These are phyloP conservation scores for Trogon surrucura DNA, from an alignment of 2,113 vertebrate genomes.

Conservation along the genomic window DNA sequence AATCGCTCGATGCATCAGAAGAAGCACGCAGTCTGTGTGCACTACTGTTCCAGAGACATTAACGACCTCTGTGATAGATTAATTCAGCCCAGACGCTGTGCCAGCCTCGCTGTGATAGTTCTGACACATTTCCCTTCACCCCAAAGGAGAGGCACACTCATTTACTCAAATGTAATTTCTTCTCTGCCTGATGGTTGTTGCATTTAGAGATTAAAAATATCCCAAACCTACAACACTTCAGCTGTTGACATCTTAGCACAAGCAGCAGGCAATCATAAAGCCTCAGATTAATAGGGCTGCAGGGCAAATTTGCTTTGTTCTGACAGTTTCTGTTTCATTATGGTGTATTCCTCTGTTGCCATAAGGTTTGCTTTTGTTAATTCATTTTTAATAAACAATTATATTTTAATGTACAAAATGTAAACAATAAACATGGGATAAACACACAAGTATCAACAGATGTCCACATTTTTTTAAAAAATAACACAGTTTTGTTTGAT, in stretches of 20 bases:
- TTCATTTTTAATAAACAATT: not conserved
- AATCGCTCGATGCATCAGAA: not conserved
- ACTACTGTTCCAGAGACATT: not conserved
- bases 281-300: constrained; percentile 29
- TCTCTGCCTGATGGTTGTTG: not conserved
- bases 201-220: constrained; percentile 51
- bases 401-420: not conserved
- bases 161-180: constrained; percentile 33
- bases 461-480: not conserved
- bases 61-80: constrained; percentile 19
- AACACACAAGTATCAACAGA: not conserved
- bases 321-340: not conserved
- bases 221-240: constrained; percentile 8
- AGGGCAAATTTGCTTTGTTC: constrained; percentile 6
- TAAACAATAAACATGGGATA: not conserved
- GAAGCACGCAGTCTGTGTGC: not conserved
- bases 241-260: constrained; percentile 28
- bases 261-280: constrained; percentile 38
- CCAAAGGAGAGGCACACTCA: constrained; percentile 29
- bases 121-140: constrained; percentile 14
- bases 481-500: not conserved
- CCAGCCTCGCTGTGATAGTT: not conserved
- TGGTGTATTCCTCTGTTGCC: not conserved
- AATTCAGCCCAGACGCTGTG: not conserved
- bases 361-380: not conserved